Evolutionary conservation across 2,888 invertebrate species (phyloP), one percentile per base, ranked within the genome.

Genomic region (Xanthia icteritia): DNA sequence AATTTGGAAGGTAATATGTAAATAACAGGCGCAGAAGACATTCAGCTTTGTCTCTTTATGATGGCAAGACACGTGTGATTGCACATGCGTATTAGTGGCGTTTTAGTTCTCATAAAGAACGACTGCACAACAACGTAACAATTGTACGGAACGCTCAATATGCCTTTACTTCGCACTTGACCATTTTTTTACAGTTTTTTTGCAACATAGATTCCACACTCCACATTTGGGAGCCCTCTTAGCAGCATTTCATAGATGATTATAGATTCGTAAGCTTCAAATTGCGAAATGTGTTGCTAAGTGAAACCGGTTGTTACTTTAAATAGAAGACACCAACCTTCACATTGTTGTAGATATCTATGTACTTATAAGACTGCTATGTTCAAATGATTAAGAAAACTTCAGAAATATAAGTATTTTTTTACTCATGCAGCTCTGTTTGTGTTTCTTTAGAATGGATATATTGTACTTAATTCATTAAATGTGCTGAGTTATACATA

Each of bases 201-300:
- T 67, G 67, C 45, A 48, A 56, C 31, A 36, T 70, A 73, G 73
- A 81, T 84, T 77, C 81, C 77, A 77, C 84, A 78, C 76, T 75
- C 76, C 78, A 79, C 76, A 78, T 86, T 88, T 86, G 84, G 73
- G 66, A 58, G 77, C 58, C 66, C 67, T 78, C 79, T 78, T 69
- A 80, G 73, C 70, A 81, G 65, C 65, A 76, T 77, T 78, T 84
- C 72, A 69, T 88, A 80, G 77, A 79, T 79, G 73, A 87, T 82
- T 86, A 77, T 79, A 83, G 75, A 79, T 75, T 78, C 74, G 84
- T 80, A 74, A 75, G 66, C 48, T 73, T 78, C 36, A 58, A 31
- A 76, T 83, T 66, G 71, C 71, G 42, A 77, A 86, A 85, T 60
- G 36, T 36, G 82, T 88, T 86, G 75, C 84, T 78, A 76, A 27